Base-by-base conservation (phyloP, 2,113 vertebrate genomes). In the Nipponia nippon region DNA sequence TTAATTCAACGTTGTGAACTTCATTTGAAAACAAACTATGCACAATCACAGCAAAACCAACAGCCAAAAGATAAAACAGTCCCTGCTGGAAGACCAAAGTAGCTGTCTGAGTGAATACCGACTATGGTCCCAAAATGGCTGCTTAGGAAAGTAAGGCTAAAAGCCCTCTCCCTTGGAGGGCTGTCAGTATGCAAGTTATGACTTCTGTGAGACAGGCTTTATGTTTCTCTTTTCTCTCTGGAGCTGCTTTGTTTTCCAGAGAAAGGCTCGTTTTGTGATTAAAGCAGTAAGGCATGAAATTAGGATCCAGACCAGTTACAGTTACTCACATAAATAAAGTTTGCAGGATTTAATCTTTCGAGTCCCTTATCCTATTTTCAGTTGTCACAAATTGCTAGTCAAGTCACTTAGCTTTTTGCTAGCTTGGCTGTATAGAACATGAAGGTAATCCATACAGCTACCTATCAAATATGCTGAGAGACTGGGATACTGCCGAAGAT, bases 211-310 rank as follows among this genome's bases (percentile, higher is more conserved):
- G 46, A 14, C 8, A 42, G 27, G 6, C 38, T 91, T 91, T 38
- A 29, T 70, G 81, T 6, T 38, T 6, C 10, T 56, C 25, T 85
- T 10, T 38, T 44, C 78, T 36, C 89, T 50, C 84, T 38, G 50
- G 73, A 93, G 80, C 81, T 79, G 76, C 67, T 88, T 38, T 62
- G 46, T 8, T 42, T 47, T 76, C 77, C 93, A 93, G 87, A 77
- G 73, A 89, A 92, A 85, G 77, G 52, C 84, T 95, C 29, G 2
- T 65, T 87, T 81, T 72, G 56, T 76, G 58, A 62, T 85, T 66
- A 40, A 97, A n/a, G 89, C 90, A 87, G 81, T 69, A 89, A 82
- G 66, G 90, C 87, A 42, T 76, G 84, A 93, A 94, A 95, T 70
- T 58, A 80, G 73, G 95, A 80, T 93, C n/a, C 29, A 67, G 87